Percentiles rank a stretch among this genome's conserved stretches.
phyloP scores from a whole-genome alignment of 2,113 vertebrate species.

The Recurvirostra avosetta region DNA sequence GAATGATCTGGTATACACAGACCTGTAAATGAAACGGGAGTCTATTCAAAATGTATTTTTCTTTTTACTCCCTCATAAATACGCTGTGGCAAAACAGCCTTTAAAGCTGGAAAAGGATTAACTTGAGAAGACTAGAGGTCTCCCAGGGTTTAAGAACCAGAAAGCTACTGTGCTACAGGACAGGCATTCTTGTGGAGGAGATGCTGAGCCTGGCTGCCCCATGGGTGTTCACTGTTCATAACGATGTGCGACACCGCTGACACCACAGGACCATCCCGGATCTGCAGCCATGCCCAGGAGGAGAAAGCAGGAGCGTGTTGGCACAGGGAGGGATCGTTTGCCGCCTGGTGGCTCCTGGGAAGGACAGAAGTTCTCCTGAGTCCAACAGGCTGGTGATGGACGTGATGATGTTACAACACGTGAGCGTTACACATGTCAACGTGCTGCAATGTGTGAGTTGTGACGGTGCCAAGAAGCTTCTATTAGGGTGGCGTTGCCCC shows the following conservation, averaged over 20 bases:
- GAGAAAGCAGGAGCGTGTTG: rapidly evolving
- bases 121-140: neutral
- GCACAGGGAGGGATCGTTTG: rapidly evolving
- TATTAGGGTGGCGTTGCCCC: neutral
- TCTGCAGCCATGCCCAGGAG: neutral
- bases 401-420: rapidly evolving
- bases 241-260: neutral
- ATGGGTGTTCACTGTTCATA: rapidly evolving
- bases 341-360: neutral
- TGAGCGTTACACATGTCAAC: rapidly evolving
- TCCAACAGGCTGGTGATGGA: neutral
- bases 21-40: neutral
- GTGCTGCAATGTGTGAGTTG: rapidly evolving
- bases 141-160: neutral
- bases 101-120: neutral
- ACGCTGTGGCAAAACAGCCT: neutral
- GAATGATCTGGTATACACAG: neutral
- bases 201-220: neutral
- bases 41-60: neutral
- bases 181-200: neutral
- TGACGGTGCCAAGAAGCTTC: neutral
- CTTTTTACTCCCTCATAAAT: neutral
- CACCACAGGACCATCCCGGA: neutral
- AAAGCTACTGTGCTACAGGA: neutral
- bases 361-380: neutral